Percentiles rank a stretch among this genome's conserved stretches.
phyloP scores from a whole-genome alignment of 2,113 vertebrate genomes.

The Furnarius figulus region DNA sequence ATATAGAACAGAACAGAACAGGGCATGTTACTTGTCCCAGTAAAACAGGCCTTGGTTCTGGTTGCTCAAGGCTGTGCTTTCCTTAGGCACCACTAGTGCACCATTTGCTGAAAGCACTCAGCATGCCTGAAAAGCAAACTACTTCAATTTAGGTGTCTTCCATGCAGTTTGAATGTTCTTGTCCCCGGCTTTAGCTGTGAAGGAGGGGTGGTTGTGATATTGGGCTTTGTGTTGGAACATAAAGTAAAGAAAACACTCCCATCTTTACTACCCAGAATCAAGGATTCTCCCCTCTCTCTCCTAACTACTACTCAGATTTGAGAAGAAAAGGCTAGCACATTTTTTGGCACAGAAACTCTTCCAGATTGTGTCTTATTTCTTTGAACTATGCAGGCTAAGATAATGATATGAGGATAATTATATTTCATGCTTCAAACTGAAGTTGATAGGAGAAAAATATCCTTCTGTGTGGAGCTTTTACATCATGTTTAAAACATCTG shows the following conservation, averaged over 20 bases:
- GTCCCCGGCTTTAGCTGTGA: not conserved
- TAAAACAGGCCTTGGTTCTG: not conserved
- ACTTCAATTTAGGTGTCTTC: not conserved
- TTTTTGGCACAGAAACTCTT: slow-evolving; percentile 75
- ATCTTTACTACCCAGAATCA: not conserved
- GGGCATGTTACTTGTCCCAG: not conserved
- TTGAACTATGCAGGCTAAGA: slow-evolving; percentile 76
- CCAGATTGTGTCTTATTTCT: slow-evolving; percentile 82
- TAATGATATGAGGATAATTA: slow-evolving; percentile 79
- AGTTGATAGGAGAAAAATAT: slow-evolving; percentile 75
- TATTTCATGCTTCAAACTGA: slow-evolving; percentile 75
- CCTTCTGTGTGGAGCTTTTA: slow-evolving; percentile 57
- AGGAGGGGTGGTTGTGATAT: not conserved
- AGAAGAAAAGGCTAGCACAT: slow-evolving; percentile 79
- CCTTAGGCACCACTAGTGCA: not conserved
- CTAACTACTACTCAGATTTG: slow-evolving; percentile 34
- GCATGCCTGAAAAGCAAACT: not conserved
- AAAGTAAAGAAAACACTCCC: not conserved
- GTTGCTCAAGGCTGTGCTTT: not conserved
- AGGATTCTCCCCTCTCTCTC: slow-evolving; percentile 1
- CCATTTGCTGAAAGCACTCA: not conserved
- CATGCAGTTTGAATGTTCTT: not conserved
- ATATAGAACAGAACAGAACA: not conserved
- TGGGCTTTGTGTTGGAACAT: not conserved
- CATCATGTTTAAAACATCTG: slow-evolving; percentile 65